Percentiles rank a stretch among this genome's conserved stretches.
Conservation (phyloP, 2,113 vertebrate genomes). For the Dissostichus mawsoni region DNA sequence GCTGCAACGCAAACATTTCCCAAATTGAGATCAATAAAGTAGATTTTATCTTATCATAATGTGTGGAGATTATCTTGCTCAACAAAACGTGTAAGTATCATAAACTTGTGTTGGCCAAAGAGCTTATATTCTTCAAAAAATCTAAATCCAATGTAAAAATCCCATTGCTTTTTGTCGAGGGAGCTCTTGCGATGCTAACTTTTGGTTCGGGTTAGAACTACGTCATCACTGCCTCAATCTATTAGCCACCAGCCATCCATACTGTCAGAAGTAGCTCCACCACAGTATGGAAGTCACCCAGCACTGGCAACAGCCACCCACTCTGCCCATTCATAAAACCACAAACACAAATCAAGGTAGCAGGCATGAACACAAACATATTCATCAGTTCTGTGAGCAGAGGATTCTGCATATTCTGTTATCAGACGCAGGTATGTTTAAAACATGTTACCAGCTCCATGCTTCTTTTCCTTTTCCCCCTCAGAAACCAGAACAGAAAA, state of each 20-base stretch:
- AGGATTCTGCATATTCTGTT: constrained; percentile 27
- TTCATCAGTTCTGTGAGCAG: constrained; percentile 23
- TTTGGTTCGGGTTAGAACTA: too few relatives aligned
- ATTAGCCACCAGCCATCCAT: constrained; percentile 74
- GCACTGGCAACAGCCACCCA: constrained; percentile 70
- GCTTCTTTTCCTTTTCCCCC: constrained; percentile 82
- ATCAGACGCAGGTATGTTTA: constrained; percentile 41
- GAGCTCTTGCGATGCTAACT: too few relatives aligned
- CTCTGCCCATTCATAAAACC: constrained; percentile 74
- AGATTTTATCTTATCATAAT: too few relatives aligned
- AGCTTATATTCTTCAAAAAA: too few relatives aligned
- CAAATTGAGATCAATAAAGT: too few relatives aligned
- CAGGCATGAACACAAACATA: constrained; percentile 39
- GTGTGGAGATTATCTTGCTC: too few relatives aligned
- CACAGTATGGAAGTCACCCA: constrained; percentile 73
- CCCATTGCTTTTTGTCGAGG: too few relatives aligned
- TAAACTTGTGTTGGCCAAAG: too few relatives aligned
- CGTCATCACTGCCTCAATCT: too few relatives aligned
- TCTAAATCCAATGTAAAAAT: too few relatives aligned
- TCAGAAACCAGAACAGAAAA: constrained; percentile 68
- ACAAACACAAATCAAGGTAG: constrained; percentile 41
- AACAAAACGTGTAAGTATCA: too few relatives aligned
- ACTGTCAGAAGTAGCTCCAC: constrained; percentile 81
- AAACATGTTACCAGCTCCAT: constrained; percentile 79
- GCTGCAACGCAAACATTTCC: too few relatives aligned